A percentile compares a stretch with the other conserved stretches of the same genome.
phyloP scores from a whole-genome alignment of 1,140 invertebrate species.

The Vanessa tameamea region DNA sequence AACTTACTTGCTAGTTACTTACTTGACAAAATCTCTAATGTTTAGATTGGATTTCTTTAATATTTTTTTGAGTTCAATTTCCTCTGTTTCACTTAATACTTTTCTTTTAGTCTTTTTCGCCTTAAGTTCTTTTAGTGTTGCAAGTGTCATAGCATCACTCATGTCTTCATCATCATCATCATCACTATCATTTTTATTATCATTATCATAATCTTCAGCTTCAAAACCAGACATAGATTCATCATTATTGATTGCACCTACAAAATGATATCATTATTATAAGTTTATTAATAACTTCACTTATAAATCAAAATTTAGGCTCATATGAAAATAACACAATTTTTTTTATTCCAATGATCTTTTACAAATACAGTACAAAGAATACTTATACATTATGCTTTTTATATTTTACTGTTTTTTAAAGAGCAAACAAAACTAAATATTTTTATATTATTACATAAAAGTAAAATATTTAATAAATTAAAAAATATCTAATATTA shows the following conservation, averaged over 20 bases:
- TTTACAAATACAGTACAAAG: no score
- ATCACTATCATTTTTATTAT: conserved; percentile 44
- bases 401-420: no score
- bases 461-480: no score
- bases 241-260: conserved; percentile 58
- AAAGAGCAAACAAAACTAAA: no score
- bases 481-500: no score
- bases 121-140: conserved; percentile 60
- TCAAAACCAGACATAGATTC: conserved; percentile 47
- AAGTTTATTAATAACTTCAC: no score
- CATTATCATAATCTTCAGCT: conserved; percentile 40
- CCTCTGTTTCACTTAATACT: conserved; percentile 50
- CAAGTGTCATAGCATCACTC: conserved; percentile 56
- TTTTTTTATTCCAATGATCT: no score
- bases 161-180: conserved; percentile 45
- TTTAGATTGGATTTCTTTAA: conserved; percentile 61
- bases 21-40: conserved; percentile 73
- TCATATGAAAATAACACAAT: no score
- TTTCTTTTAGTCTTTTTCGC: conserved; percentile 52
- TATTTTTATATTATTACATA: no score
- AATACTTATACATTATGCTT: no score
- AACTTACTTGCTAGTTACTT: conserved; percentile 37
- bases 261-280: conserved; percentile 4
- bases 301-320: no score
- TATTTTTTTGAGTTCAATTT: conserved; percentile 55